Conservation (phyloP, 2,113 vertebrate genomes). For the Phylloscopus whistleri region DNA sequence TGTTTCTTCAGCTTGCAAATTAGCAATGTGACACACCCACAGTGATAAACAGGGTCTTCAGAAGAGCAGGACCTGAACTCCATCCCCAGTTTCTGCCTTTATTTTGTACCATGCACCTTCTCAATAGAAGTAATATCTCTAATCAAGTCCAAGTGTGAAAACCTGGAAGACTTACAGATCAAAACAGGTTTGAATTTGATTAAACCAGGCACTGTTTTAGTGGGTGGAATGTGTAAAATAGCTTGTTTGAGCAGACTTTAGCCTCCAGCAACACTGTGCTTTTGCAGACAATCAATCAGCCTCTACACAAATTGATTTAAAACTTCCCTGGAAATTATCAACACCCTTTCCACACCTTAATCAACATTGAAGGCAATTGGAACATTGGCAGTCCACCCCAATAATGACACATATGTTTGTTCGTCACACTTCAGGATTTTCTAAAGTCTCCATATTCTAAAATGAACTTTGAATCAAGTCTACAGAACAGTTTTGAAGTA, state of each 20-base stretch:
- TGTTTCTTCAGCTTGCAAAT: not conserved
- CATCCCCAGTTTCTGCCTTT: not conserved
- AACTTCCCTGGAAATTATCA: slow-evolving; percentile 36
- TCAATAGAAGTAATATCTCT: not conserved
- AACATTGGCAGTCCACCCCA: slow-evolving; percentile 2
- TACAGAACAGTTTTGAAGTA: slow-evolving; percentile 16
- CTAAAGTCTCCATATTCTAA: not conserved
- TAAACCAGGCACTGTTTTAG: not conserved
- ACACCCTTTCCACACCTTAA: slow-evolving; percentile 42
- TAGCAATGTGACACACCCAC: not conserved
- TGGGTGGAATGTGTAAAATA: slow-evolving; percentile 1
- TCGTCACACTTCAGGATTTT: not conserved
- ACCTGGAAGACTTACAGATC: not conserved
- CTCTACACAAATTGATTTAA: slow-evolving; percentile 46
- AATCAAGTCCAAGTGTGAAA: not conserved
- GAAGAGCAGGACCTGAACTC: not conserved
- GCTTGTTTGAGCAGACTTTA: slow-evolving; percentile 2
- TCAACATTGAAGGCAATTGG: slow-evolving; percentile 14
- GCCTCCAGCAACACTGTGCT: not conserved
- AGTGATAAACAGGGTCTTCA: not conserved
- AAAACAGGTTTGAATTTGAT: slow-evolving; percentile 8
- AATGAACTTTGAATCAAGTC: not conserved
- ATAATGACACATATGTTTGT: not conserved
- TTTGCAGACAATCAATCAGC: slow-evolving; percentile 46
- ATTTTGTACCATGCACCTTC: not conserved